These are phyloP conservation scores for Miichthys miiuy DNA, from an alignment of 2,797 vertebrate genomes.

Conservation along the genomic window DNA sequence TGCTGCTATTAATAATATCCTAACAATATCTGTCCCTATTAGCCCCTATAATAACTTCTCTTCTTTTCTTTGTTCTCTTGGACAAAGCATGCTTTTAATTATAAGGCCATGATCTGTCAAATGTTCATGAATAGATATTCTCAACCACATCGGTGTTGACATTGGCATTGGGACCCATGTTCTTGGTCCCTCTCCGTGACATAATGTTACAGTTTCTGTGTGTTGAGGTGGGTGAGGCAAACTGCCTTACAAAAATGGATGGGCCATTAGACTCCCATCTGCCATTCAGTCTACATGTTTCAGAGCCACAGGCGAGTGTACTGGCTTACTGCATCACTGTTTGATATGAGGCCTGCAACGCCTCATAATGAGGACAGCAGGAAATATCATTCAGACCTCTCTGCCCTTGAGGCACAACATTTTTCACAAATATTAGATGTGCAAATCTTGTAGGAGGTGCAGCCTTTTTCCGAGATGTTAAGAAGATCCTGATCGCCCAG, in stretches of 20 bases:
- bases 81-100: not conserved
- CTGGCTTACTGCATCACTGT: constrained; percentile 11
- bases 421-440: not conserved
- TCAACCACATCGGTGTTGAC: not conserved
- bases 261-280: constrained; percentile 35
- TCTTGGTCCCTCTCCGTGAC: not conserved
- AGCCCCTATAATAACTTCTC: not conserved
- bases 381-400: not conserved
- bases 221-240: not conserved
- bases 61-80: not conserved
- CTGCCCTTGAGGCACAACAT: not conserved
- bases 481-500: no score
- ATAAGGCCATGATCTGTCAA: not conserved
- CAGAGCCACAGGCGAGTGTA: not conserved
- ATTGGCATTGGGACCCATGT: not conserved
- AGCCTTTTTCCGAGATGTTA: no score
- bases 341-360: not conserved
- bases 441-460: not conserved
- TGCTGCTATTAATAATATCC: not conserved
- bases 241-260: constrained; percentile 19
- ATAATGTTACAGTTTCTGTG: not conserved
- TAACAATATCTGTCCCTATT: not conserved
- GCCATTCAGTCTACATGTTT: not conserved
- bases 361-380: constrained; percentile 3
- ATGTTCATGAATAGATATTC: not conserved